Evolutionary conservation across 2,113 vertebrate genomes (phyloP).

Genomic region (Epinephelus fuscoguttatus): DNA sequence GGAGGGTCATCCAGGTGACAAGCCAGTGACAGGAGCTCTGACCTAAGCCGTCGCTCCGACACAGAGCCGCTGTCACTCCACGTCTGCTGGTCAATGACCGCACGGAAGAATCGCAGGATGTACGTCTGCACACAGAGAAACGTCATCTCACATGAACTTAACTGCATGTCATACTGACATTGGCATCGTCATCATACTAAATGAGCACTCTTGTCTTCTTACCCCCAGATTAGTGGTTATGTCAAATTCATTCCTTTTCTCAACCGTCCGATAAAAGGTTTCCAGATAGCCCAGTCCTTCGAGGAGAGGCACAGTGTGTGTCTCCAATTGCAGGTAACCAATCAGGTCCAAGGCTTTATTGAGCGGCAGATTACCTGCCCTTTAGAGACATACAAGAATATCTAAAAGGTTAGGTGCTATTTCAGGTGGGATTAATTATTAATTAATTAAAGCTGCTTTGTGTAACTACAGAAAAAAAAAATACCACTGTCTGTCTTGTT

Average conservation of each 20-base stretch:
- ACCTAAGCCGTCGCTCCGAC: conserved; percentile 82
- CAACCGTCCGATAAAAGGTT: conserved; percentile 77
- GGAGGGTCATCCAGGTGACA: conserved; percentile 81
- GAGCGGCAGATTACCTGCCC: conserved; percentile 81
- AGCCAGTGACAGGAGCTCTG: conserved; percentile 82
- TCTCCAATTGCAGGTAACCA: conserved; percentile 81
- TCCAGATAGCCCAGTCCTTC: conserved; percentile 83
- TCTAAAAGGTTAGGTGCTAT: conserved; percentile 16
- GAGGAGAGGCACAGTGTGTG: conserved; percentile 83
- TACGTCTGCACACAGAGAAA: conserved; percentile 72
- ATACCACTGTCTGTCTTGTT: background rate
- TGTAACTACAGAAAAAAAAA: conserved; percentile 4
- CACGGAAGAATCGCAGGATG: conserved; percentile 83
- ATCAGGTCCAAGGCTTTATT: conserved; percentile 82
- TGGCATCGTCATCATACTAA: background rate
- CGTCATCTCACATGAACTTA: background rate
- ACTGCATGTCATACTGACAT: background rate
- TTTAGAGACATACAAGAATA: conserved; percentile 55
- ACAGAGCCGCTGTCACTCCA: conserved; percentile 83
- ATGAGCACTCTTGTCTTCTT: conserved; percentile 21
- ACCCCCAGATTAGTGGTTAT: conserved; percentile 81
- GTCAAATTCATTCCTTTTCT: conserved; percentile 76
- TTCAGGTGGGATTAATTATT: conserved; percentile 3
- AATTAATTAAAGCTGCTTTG: background rate
- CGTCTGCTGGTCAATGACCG: conserved; percentile 82